phyloP scores from a whole-genome alignment of 2,888 invertebrate species.

The Lasius fuliginosus region DNA sequence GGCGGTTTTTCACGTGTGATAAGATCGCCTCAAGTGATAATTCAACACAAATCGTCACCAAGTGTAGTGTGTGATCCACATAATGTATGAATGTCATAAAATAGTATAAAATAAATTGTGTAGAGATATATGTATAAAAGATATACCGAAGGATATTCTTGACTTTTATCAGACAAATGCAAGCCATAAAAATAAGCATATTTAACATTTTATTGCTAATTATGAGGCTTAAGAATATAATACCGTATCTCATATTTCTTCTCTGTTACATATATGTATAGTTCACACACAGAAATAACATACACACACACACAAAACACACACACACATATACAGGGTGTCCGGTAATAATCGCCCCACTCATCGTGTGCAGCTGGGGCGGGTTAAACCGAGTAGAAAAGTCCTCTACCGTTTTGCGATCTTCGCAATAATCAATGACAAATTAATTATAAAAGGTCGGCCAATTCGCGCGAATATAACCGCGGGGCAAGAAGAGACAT shows the following conservation, averaged over 20 bases:
- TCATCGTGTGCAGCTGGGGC: too few relatives aligned
- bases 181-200: not conserved
- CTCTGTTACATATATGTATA: not conserved
- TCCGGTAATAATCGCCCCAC: too few relatives aligned
- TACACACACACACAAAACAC: too few relatives aligned
- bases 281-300: too few relatives aligned
- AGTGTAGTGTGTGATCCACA: not conserved
- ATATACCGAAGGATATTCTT: not conserved
- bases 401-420: too few relatives aligned
- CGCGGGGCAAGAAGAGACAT: too few relatives aligned
- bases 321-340: too few relatives aligned
- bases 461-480: too few relatives aligned
- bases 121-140: not conserved
- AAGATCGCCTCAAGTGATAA: not conserved
- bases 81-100: not conserved
- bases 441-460: too few relatives aligned
- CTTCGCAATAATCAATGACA: too few relatives aligned
- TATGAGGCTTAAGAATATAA: not conserved
- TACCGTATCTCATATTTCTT: not conserved
- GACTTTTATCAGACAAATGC: not conserved
- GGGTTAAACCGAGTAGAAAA: too few relatives aligned
- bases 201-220: not conserved
- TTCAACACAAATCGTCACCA: not conserved
- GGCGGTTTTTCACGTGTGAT: not conserved
- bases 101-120: not conserved